Evolutionary conservation across 53 echinoderm and acorn worm species (phyloP).

Genomic region (Astropecten irregularis): DNA sequence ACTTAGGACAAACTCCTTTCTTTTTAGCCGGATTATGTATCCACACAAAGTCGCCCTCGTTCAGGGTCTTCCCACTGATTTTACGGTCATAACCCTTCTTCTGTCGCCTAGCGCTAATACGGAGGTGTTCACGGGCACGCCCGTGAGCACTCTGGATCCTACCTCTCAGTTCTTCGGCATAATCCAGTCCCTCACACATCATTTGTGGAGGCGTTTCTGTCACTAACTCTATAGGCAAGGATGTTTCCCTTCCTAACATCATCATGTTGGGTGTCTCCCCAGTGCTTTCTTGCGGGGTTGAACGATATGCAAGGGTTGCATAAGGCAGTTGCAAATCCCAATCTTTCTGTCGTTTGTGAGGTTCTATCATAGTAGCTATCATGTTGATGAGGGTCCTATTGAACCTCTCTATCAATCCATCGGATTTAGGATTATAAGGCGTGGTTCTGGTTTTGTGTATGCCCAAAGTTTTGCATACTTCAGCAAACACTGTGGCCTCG

Average conservation of each 20-base stretch:
- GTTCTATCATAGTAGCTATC: constrained; percentile 24
- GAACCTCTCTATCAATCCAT: constrained; percentile 58
- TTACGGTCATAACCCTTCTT: constrained; percentile 20
- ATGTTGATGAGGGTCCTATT: constrained; percentile 42
- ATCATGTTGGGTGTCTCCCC: constrained; percentile 25
- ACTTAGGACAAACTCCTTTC: constrained; percentile 38
- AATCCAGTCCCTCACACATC: not conserved
- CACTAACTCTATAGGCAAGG: not conserved
- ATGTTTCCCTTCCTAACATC: constrained; percentile 20
- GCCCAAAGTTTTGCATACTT: constrained; percentile 32
- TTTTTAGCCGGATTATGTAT: constrained; percentile 14
- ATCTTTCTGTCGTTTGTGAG: constrained; percentile 1
- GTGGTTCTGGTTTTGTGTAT: constrained; percentile 56
- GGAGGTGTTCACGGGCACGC: not conserved
- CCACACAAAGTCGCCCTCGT: constrained; percentile 28
- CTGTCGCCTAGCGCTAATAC: constrained; percentile 24
- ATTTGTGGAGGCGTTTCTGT: not conserved
- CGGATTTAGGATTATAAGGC: constrained; percentile 50
- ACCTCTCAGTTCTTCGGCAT: not conserved
- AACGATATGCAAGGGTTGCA: constrained; percentile 44
- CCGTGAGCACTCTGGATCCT: not conserved
- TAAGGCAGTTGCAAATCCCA: constrained; percentile 5
- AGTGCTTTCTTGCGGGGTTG: not conserved
- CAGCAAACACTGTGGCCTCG: not conserved
- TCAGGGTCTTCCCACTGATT: not conserved